These are phyloP conservation scores for Electrophaes corylata DNA, from an alignment of 2,888 invertebrate genomes.

Conservation along the genomic window DNA sequence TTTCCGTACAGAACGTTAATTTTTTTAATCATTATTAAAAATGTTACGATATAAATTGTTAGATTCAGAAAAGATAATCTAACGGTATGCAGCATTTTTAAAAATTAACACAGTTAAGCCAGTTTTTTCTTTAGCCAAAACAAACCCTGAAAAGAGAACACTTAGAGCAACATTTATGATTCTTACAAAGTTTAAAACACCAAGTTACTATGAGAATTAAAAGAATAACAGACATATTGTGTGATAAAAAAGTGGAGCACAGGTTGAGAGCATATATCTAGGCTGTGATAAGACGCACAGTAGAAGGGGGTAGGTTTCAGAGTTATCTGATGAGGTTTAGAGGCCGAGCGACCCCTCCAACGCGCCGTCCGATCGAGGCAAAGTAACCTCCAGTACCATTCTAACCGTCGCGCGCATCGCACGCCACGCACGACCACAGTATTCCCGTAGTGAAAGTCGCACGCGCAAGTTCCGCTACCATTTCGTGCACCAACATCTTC, in stretches of 20 bases:
- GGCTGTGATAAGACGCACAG: constrained; percentile 43
- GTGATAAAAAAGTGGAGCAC: constrained; percentile 52
- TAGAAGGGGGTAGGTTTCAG: constrained; percentile 65
- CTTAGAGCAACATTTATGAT: too few relatives aligned
- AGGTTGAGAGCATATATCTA: constrained; percentile 44
- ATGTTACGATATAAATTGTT: background rate
- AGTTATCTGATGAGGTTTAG: constrained; percentile 58
- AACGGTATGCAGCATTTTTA: background rate
- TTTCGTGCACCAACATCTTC: constrained; percentile 76
- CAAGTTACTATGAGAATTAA: background rate
- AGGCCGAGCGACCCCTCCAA: constrained; percentile 57
- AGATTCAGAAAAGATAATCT: background rate
- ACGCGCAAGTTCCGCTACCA: constrained; percentile 74
- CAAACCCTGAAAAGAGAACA: too few relatives aligned
- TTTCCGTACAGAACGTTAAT: background rate
- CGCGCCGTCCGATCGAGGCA: constrained; percentile 42
- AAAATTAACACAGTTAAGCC: too few relatives aligned
- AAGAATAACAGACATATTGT: constrained; percentile 25
- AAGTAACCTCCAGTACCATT: constrained; percentile 65
- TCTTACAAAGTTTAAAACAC: background rate
- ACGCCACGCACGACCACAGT: constrained; percentile 64
- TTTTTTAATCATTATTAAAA: background rate
- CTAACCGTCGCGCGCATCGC: constrained; percentile 71
- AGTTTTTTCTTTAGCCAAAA: too few relatives aligned
- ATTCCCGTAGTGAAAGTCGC: constrained; percentile 76